These are phyloP conservation scores for Calyptommatus sinebrachiatus DNA, from an alignment of 2,113 vertebrate species.

Conservation along the genomic window DNA sequence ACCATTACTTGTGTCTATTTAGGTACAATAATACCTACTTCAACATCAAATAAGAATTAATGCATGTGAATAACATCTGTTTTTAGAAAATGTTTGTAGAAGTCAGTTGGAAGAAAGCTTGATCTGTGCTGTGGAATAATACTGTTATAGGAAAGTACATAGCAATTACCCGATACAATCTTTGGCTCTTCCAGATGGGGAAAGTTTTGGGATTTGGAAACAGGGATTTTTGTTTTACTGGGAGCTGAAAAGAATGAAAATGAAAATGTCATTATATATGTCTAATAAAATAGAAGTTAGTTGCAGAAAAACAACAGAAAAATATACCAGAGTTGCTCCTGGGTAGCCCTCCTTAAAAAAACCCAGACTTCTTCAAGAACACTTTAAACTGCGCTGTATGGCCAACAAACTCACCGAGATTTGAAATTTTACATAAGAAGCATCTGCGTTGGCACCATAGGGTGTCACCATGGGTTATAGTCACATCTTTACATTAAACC, in stretches of 20 bases:
- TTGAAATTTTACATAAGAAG: not conserved
- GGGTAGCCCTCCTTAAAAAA: not conserved
- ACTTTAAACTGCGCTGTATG: not conserved
- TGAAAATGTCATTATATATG: not conserved
- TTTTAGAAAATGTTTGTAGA: constrained; percentile 16
- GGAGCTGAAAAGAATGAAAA: constrained; percentile 51
- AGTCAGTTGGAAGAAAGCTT: constrained; percentile 26
- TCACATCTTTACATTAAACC: too few species aligned
- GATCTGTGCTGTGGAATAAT: constrained; percentile 21
- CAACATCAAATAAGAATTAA: constrained; percentile 5
- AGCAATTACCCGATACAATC: constrained; percentile 43
- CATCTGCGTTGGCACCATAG: too few species aligned
- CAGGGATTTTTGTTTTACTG: constrained; percentile 48
- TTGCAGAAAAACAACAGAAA: not conserved
- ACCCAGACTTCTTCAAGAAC: not conserved
- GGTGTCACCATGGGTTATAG: too few species aligned
- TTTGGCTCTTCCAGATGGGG: constrained; percentile 40
- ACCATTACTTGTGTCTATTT: not conserved
- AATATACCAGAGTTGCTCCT: not conserved
- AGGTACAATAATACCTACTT: not conserved
- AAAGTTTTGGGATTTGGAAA: constrained; percentile 53
- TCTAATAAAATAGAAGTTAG: not conserved
- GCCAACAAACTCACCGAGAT: not conserved
- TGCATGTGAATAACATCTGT: constrained; percentile 7
- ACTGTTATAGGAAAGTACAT: constrained; percentile 11